A percentile compares a stretch with the other conserved stretches of the same genome.
phyloP scores from a whole-genome alignment of 2,797 vertebrate species.

The Psittacula derbiana region DNA sequence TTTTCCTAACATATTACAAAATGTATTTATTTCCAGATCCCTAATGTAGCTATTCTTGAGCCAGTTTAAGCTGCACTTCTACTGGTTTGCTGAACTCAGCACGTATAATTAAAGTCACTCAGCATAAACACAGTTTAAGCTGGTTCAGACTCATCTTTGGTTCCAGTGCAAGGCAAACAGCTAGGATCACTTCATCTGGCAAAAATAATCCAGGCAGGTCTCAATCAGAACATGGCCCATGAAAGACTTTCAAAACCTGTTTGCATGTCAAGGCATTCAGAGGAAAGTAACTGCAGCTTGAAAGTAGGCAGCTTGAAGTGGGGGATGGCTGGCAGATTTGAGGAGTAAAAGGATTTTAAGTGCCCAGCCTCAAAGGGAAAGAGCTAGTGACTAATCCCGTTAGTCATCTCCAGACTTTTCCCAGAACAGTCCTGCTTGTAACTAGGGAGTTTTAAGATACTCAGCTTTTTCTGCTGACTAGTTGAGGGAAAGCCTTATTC shows the following conservation, averaged over 20 bases:
- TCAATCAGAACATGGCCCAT: not conserved
- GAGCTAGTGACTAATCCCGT: conserved; percentile 14
- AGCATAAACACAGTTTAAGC: not conserved
- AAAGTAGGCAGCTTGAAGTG: not conserved
- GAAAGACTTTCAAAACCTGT: not conserved
- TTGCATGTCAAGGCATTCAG: not conserved
- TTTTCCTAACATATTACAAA: not conserved
- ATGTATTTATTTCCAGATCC: not conserved
- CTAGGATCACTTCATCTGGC: not conserved
- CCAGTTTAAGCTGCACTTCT: not conserved
- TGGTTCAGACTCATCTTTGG: not conserved
- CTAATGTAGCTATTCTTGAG: not conserved
- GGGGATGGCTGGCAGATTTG: not conserved
- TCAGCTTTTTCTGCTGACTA: not conserved
- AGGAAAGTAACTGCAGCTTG: not conserved
- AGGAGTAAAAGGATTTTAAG: not conserved
- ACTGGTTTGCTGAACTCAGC: not conserved
- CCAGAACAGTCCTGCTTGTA: conserved; percentile 2
- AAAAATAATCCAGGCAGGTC: not conserved
- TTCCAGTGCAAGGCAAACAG: not conserved
- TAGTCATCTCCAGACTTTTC: conserved; percentile 36
- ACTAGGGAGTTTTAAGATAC: not conserved
- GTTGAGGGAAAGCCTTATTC: not conserved
- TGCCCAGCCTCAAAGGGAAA: not conserved
- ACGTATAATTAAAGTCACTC: not conserved